phyloP scores from a whole-genome alignment of 2,888 invertebrate species.

The Venusia cambrica region DNA sequence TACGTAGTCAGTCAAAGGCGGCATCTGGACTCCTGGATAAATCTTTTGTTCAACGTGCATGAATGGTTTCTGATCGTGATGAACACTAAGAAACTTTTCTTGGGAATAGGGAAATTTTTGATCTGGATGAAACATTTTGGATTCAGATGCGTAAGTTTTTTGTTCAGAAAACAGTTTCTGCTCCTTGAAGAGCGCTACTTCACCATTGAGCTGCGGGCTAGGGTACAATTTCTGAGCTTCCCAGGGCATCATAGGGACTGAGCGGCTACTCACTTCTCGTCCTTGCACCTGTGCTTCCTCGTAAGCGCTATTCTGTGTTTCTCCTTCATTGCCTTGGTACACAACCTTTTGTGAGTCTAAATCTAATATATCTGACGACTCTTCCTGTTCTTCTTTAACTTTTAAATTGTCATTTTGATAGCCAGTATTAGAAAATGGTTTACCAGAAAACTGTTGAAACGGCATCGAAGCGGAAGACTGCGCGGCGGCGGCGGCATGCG shows the following conservation, averaged over 20 bases:
- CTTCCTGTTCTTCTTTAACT: conserved; percentile 84
- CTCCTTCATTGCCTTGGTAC: conserved; percentile 83
- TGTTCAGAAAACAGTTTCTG: conserved; percentile 76
- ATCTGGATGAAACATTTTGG: conserved; percentile 73
- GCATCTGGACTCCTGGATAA: conserved; percentile 79
- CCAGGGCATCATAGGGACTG: conserved; percentile 83
- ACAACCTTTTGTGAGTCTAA: conserved; percentile 95
- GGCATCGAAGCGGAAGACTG: conserved; percentile 67
- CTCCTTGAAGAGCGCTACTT: conserved; percentile 73
- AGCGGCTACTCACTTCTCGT: conserved; percentile 70
- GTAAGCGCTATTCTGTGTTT: conserved; percentile 58
- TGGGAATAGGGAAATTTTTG: conserved; percentile 71
- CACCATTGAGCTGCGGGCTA: conserved; percentile 71
- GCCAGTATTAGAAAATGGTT: conserved; percentile 66
- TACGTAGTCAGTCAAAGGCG: conserved; percentile 72
- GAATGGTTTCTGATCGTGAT: conserved; percentile 74
- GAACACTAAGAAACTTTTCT: conserved; percentile 74
- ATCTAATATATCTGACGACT: conserved; percentile 91
- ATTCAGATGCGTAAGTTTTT: conserved; percentile 62
- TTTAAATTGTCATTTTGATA: conserved; percentile 74
- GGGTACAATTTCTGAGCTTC: conserved; percentile 70
- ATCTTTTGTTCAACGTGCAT: conserved; percentile 79
- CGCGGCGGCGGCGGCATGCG: conserved; percentile 79
- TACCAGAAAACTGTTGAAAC: conserved; percentile 77
- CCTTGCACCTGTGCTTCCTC: conserved; percentile 62